Evolutionary conservation across 2,888 invertebrate genomes (phyloP).

Genomic region (Antheraea yamamai): DNA sequence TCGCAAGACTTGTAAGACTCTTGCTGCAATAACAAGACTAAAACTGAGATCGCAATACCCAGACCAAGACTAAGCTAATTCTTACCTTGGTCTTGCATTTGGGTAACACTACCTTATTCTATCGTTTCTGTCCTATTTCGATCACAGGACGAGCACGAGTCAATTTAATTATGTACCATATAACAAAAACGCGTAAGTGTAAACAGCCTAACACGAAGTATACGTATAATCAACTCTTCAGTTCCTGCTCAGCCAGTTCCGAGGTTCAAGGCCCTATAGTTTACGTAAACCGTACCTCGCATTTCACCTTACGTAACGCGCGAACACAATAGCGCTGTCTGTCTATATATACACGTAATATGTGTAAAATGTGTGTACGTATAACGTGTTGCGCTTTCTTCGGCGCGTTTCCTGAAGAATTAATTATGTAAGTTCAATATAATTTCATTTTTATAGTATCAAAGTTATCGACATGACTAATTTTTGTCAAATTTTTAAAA

Average conservation of each 20-base stretch:
- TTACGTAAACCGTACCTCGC: conserved; percentile 29
- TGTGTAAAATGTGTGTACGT: background rate
- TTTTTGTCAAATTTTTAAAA: background rate
- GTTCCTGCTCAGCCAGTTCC: conserved; percentile 24
- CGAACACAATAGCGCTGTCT: conserved; percentile 18
- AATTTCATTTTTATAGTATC: background rate
- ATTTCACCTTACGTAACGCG: conserved; percentile 30
- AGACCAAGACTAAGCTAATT: too few species aligned
- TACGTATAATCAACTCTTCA: background rate
- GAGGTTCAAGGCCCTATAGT: conserved; percentile 34
- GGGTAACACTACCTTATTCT: too few species aligned
- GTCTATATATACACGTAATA: background rate
- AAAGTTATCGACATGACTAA: background rate
- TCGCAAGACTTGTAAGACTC: too few species aligned
- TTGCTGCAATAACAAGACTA: too few species aligned
- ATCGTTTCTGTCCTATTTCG: too few species aligned
- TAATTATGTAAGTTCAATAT: background rate
- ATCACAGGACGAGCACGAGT: too few species aligned
- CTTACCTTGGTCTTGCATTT: too few species aligned
- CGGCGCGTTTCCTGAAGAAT: conserved; percentile 5
- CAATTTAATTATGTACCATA: background rate
- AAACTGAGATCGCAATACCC: too few species aligned
- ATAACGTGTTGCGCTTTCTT: background rate
- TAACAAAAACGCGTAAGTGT: background rate
- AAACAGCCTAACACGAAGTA: background rate